These are phyloP conservation scores for Shargacucullia verbasci DNA, from an alignment of 2,888 invertebrate genomes.

Conservation along the genomic window DNA sequence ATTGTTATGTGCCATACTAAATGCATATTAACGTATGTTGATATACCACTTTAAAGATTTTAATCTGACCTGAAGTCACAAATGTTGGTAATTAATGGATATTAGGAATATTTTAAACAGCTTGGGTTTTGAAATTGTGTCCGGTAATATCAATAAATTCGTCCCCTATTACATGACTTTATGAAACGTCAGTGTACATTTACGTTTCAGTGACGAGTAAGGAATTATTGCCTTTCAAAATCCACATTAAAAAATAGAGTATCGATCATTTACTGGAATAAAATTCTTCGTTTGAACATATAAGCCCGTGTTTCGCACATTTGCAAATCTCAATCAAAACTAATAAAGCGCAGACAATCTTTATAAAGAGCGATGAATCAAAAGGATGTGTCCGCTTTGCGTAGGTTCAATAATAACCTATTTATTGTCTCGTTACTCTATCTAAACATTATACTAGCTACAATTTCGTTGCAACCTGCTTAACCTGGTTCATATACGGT, in stretches of 20 bases:
- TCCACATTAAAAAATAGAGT: too few relatives aligned
- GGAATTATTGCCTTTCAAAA: too few relatives aligned
- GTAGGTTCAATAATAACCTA: slow-evolving; percentile 56
- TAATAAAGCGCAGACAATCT: slow-evolving; percentile 53
- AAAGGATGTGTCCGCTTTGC: slow-evolving; percentile 55
- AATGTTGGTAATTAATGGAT: too few relatives aligned
- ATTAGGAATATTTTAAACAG: too few relatives aligned
- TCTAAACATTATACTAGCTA: slow-evolving; percentile 41
- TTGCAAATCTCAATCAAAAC: slow-evolving; percentile 46
- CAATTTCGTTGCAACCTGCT: slow-evolving; percentile 42
- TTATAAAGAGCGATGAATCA: slow-evolving; percentile 58
- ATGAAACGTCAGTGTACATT: too few relatives aligned
- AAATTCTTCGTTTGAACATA: background rate
- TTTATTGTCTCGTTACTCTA: slow-evolving; percentile 41
- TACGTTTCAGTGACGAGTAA: too few relatives aligned
- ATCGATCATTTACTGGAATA: too few relatives aligned
- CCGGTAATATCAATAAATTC: too few relatives aligned
- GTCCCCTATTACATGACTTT: too few relatives aligned
- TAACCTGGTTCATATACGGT: slow-evolving; percentile 50
- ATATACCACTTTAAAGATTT: background rate
- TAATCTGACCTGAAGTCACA: background rate
- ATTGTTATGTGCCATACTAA: slow-evolving; percentile 1
- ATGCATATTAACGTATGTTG: background rate
- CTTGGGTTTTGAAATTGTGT: too few relatives aligned
- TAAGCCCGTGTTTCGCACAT: slow-evolving; percentile 21